Percentiles rank a stretch among this genome's conserved stretches.
Evolutionary conservation across 2,888 invertebrate species (phyloP).

Genomic region (Trilocha varians): DNA sequence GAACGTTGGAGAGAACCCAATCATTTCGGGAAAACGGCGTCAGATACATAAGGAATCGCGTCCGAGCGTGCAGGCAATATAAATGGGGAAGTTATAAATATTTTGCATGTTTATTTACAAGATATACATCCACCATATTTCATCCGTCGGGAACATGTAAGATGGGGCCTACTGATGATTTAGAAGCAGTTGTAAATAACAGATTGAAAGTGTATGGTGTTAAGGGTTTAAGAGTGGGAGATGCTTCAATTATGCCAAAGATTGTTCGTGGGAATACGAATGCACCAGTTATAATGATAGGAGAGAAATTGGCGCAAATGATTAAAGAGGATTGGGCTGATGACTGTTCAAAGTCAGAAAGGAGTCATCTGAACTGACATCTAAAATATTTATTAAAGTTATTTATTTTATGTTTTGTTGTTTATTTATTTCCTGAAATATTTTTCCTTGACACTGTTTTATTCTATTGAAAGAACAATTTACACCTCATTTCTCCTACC

Average conservation of each 20-base stretch:
- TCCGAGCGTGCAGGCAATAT: conserved; percentile 69
- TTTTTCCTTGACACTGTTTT: too few species aligned
- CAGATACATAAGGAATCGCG: conserved; percentile 62
- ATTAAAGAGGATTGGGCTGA: conserved; percentile 48
- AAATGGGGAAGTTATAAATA: conserved; percentile 75
- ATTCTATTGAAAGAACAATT: too few species aligned
- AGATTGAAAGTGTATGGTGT: conserved; percentile 45
- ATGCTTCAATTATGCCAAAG: conserved; percentile 87
- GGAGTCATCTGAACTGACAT: too few species aligned
- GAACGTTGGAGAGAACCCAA: conserved; percentile 69
- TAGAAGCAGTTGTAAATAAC: conserved; percentile 42
- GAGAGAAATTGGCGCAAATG: conserved; percentile 69
- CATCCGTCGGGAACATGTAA: conserved; percentile 55
- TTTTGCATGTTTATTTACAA: conserved; percentile 76
- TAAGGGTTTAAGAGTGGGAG: conserved; percentile 76
- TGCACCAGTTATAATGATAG: conserved; percentile 88
- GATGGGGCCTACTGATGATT: conserved; percentile 52
- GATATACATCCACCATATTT: conserved; percentile 73
- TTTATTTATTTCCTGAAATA: too few species aligned
- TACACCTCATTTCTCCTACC: too few species aligned
- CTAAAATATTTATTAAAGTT: too few species aligned
- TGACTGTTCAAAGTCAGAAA: conserved; percentile 3
- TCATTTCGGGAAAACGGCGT: conserved; percentile 70
- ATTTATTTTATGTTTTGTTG: too few species aligned
- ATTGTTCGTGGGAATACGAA: conserved; percentile 87